A percentile compares a stretch with the other conserved stretches of the same genome.
Conservation (phyloP, 2,888 invertebrate genomes). For the Thera britannica region DNA sequence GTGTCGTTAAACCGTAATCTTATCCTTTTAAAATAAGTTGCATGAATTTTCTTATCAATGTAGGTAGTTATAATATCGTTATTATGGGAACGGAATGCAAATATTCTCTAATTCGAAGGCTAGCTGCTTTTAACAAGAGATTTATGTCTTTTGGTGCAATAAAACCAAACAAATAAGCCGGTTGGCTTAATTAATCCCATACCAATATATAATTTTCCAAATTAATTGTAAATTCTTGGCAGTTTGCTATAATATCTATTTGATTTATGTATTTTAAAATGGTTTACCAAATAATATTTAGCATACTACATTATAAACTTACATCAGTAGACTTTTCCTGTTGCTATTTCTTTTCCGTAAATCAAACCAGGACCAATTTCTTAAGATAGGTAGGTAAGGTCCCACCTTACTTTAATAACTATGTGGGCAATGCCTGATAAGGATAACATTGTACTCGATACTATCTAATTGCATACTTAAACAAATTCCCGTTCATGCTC, state of each 20-base stretch:
- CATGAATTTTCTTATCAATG: slow-evolving; percentile 69
- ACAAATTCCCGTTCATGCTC: slow-evolving; percentile 35
- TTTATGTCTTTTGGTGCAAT: slow-evolving; percentile 44
- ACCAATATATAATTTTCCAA: slow-evolving; percentile 24
- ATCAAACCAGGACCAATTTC: background rate
- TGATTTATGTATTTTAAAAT: slow-evolving; percentile 11
- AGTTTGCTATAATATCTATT: slow-evolving; percentile 3
- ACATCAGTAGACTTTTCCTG: too few relatives aligned
- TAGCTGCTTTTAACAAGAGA: slow-evolving; percentile 54
- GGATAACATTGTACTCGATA: slow-evolving; percentile 54
- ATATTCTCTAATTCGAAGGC: slow-evolving; percentile 66
- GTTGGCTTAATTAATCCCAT: slow-evolving; percentile 17
- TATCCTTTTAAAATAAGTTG: slow-evolving; percentile 64
- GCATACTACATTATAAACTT: too few relatives aligned
- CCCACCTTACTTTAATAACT: background rate
- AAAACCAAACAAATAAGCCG: slow-evolving; percentile 32
- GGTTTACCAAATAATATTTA: background rate
- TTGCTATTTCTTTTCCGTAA: too few relatives aligned
- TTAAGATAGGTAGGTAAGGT: background rate
- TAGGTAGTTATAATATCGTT: slow-evolving; percentile 61
- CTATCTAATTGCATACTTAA: slow-evolving; percentile 21
- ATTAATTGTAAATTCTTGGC: slow-evolving; percentile 15
- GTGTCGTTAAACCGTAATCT: slow-evolving; percentile 54
- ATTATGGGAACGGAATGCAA: slow-evolving; percentile 67
- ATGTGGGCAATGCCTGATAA: slow-evolving; percentile 51